Conservation (phyloP, 1,140 invertebrate species). For the Triops longicaudatus region DNA sequence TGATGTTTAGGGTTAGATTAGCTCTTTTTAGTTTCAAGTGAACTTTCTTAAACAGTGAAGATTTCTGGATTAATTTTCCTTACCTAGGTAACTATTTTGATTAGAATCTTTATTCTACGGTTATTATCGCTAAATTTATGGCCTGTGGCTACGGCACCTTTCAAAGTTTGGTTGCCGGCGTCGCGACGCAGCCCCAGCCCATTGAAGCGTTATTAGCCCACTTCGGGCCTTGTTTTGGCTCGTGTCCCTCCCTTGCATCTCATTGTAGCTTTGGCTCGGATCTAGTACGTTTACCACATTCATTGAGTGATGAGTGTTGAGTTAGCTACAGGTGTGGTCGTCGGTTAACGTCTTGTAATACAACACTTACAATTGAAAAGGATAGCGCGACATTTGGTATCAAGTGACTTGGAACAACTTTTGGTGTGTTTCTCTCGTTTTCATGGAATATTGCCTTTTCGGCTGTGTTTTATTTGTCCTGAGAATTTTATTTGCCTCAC, state of each 20-base stretch:
- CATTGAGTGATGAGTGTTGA: slow-evolving; percentile 10
- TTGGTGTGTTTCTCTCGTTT: neutral
- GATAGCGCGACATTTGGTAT: slow-evolving; percentile 7
- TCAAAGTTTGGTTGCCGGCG: neutral
- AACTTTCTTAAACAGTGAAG: neutral
- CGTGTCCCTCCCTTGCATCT: neutral
- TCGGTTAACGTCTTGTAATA: neutral
- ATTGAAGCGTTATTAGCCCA: slow-evolving; percentile 1
- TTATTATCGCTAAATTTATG: neutral
- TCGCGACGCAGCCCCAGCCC: slow-evolving; percentile 2
- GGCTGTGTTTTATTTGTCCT: no score
- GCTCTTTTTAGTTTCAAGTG: neutral
- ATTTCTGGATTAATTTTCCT: neutral
- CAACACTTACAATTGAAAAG: neutral
- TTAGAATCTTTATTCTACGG: neutral
- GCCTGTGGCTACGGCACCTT: neutral
- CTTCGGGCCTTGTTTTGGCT: neutral
- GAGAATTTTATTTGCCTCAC: no score
- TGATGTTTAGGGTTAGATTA: slow-evolving; percentile 9
- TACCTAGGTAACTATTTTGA: neutral
- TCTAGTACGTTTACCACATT: slow-evolving; percentile 4
- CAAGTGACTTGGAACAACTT: neutral
- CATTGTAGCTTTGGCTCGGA: neutral
- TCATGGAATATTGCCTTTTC: no score
- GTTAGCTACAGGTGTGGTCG: slow-evolving; percentile 10